A percentile compares a stretch with the other conserved stretches of the same genome.
These are phyloP conservation scores for Lutraria lutraria DNA, from an alignment of 2,888 invertebrate species.

Conservation along the genomic window DNA sequence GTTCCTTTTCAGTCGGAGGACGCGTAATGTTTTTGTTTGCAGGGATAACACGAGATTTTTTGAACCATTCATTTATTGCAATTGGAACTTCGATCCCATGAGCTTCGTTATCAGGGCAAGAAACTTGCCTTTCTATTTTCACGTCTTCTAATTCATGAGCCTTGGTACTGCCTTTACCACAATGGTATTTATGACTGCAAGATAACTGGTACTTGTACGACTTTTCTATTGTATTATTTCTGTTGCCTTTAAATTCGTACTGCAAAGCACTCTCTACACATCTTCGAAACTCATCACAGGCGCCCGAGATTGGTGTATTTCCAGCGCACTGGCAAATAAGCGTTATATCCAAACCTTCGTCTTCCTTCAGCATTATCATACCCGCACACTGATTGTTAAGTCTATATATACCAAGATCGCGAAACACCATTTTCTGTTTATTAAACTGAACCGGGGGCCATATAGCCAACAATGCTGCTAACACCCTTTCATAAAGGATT, in stretches of 20 bases:
- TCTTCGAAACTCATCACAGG: conserved; percentile 9
- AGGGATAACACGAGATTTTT: background rate
- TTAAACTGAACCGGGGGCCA: conserved; percentile 37
- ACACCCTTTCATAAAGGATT: conserved; percentile 40
- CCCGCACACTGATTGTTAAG: conserved; percentile 40
- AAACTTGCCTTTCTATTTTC: background rate
- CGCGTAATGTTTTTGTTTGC: background rate
- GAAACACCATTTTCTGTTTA: conserved; percentile 18
- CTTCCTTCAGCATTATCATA: conserved; percentile 15
- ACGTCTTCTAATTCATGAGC: background rate
- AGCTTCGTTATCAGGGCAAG: conserved; percentile 2
- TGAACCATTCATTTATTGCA: conserved; percentile 1
- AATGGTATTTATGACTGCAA: conserved; percentile 17
- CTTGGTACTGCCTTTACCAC: conserved; percentile 28
- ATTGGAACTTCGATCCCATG: background rate
- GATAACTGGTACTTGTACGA: background rate
- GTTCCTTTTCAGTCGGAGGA: background rate
- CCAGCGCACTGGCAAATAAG: background rate
- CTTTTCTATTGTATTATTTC: background rate
- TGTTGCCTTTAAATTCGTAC: background rate
- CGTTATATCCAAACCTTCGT: background rate
- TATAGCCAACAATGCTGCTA: conserved; percentile 33
- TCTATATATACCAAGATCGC: conserved; percentile 31
- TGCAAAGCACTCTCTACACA: background rate
- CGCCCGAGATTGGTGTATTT: too few species aligned